Evolutionary conservation across 2,888 invertebrate species (phyloP), one percentile per base, ranked within the genome.

Genomic region (Pardosa pseudoannulata): DNA sequence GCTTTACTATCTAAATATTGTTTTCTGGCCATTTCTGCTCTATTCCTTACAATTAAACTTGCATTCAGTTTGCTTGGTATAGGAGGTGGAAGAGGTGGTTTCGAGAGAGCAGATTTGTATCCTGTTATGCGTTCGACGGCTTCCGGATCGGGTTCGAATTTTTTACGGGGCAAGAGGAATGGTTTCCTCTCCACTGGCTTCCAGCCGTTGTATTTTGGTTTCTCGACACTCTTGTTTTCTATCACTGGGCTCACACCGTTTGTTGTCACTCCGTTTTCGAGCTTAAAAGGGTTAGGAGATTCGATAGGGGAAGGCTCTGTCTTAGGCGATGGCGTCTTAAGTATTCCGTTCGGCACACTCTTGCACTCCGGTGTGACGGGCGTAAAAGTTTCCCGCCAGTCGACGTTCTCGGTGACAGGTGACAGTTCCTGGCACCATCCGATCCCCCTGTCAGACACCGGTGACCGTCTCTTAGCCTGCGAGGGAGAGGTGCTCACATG

Each of bases 51-150:
- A 28, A 23, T 46, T 3, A 62, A 36, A 2, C 65, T 56, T 16
- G 70, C 27, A 28, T 39, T 46, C n/a, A n/a, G 13, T 36, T 72
- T 76, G 7, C 41, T 62, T 11, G 36, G 67, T 7, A 74, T 9
- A 29, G 75, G 75, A 16, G 80, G 79, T 11, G 83, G 88, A 0
- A 85, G 29, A 19, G 83, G 83, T 6, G 88, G 85, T 28, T 85
- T 79, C 0, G 88, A 32, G 11, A 70, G 36, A 16, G 88, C 88
- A 1, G 39, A 29, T 75, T 85, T 85, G 50, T 88, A 88, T 74
- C 88, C 88, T 3, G 88, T 88, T 23, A 88, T 88, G 7, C 83
- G 72, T 65, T 88, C 88, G 27, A 87, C 73, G 6, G 81, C 81
- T 41, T 87, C 87, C n/a, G 87, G 87, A 27, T 87, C 87, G 16